These are phyloP conservation scores for Sebastiscus albofasciatus DNA, from an alignment of 2,797 vertebrate species.

Conservation along the genomic window DNA sequence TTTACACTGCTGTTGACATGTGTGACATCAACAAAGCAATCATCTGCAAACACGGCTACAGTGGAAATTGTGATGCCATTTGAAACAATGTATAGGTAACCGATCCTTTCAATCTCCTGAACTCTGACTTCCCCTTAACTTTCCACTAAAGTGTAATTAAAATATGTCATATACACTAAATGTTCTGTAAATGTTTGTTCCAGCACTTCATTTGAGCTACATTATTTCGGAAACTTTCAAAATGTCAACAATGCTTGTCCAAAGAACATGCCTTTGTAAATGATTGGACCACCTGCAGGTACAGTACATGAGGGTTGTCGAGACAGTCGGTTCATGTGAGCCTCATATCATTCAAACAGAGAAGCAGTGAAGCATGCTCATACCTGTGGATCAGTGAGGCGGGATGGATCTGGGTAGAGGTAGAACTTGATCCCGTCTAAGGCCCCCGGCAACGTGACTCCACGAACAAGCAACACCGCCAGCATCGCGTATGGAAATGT, in stretches of 20 bases:
- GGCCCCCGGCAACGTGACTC: conserved; percentile 93
- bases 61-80: background rate
- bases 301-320: background rate
- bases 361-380: conserved; percentile 6
- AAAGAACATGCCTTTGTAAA: background rate
- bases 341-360: background rate
- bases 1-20: background rate
- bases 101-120: background rate
- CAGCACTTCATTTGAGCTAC: background rate
- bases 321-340: background rate
- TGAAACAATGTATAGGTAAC: background rate
- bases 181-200: background rate
- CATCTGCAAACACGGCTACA: background rate
- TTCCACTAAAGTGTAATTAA: background rate
- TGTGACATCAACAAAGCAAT: background rate
- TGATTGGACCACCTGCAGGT: background rate
- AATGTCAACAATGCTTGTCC: background rate
- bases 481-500: conserved; percentile 97
- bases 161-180: background rate
- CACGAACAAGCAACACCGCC: conserved; percentile 89
- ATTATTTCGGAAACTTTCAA: background rate
- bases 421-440: conserved; percentile 93
- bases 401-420: conserved; percentile 93
- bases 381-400: conserved; percentile 95
- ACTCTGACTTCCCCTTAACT: background rate